Evolutionary conservation across 2,888 invertebrate genomes (phyloP).

Genomic region (Drosophila niveifrons): DNA sequence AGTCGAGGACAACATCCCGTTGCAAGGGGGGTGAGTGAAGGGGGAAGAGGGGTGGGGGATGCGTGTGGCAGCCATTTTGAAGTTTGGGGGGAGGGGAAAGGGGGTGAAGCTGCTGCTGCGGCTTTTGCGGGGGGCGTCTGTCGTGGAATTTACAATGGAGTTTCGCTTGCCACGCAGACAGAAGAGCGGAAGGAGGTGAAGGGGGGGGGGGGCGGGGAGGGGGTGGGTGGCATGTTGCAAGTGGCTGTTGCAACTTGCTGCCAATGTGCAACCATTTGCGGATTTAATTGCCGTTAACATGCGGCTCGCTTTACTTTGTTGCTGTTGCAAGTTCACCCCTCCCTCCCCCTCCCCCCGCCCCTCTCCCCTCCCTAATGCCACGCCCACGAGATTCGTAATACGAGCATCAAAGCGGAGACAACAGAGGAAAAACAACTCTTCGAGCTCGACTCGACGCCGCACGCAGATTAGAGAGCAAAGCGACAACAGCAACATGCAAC

Average conservation of each 20-base stretch:
- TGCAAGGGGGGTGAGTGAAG: background rate
- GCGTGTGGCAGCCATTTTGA: slow-evolving; percentile 69
- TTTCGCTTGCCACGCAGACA: slow-evolving; percentile 44
- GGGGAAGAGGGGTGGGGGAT: background rate
- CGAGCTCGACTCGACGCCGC: background rate
- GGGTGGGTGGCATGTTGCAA: background rate
- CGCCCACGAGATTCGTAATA: slow-evolving; percentile 42
- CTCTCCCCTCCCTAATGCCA: background rate
- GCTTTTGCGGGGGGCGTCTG: slow-evolving; percentile 52
- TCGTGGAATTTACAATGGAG: slow-evolving; percentile 77
- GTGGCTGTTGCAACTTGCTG: slow-evolving; percentile 39
- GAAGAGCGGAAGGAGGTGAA: background rate
- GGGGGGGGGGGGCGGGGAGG: background rate
- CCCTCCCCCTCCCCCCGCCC: background rate
- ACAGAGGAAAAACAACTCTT: slow-evolving; percentile 1
- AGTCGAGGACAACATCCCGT: background rate
- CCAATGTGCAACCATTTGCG: slow-evolving; percentile 76
- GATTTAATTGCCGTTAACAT: slow-evolving; percentile 82
- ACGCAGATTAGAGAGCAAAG: slow-evolving; percentile 68
- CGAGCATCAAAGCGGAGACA: slow-evolving; percentile 53
- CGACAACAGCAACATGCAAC: slow-evolving; percentile 44
- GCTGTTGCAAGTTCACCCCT: slow-evolving; percentile 14
- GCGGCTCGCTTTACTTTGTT: slow-evolving; percentile 64
- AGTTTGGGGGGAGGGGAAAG: slow-evolving; percentile 57
- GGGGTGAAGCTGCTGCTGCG: slow-evolving; percentile 43